Base-by-base conservation (phyloP, 2,797 vertebrate genomes). In the Pseudochirops corinnae region DNA sequence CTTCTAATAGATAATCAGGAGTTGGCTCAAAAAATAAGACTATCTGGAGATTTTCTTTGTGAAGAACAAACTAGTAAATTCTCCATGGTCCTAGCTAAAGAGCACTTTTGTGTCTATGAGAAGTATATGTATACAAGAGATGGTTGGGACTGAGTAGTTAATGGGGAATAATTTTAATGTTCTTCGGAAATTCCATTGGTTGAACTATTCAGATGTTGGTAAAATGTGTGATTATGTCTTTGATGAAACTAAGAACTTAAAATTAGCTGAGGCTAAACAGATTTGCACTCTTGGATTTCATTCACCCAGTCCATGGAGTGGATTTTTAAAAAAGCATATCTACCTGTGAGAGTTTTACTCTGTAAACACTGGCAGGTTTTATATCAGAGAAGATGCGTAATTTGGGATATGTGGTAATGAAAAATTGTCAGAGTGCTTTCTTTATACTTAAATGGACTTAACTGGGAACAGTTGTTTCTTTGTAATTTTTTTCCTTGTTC, bases 401-500 rank as follows among this genome's bases (percentile, higher is more conserved):
- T 92, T 92, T 93, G 94, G 52, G 93, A 33, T 60, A 31, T 91
- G 10, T 92, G 94, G 91, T 94, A 57, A 92, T 33, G 91, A 95
- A 10, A 92, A 92, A 90, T 58, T 90, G 7, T 94, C 96, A 90
- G n/a, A 94, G 82, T 92, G 93, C 94, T 94, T 87, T 93, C 0
- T 21, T 93, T 92, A 90, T 93, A 94, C 93, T 90, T 74, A 56
- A 90, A 56, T 94, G 56, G 90, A 82, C 94, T 95, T 96, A 93
- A 16, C 96, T 97, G 97, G 96, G 90, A 91, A 96, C 92, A 92
- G 91, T 95, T 90, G 94, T 95, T 98, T 97, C 95, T 92, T 97
- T 96, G 94, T 82, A 31, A 93, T 46, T 55, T 95, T 56, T 95
- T 95, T 93, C 74, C 90, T 92, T 58, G 56, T 94, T 93, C 94